phyloP scores from a whole-genome alignment of 2,113 vertebrate species.

The cat (Felis catus) region F.catus_Fca126_mat1.0 CM031417.1:141512501-141513000 shows the following conservation, averaged over 20 bases:
- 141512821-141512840: not conserved
- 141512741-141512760: not conserved
- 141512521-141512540: too few species aligned
- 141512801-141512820: not conserved
- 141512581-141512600: fast-evolving
- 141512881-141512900: not conserved
- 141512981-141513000: not conserved
- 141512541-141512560: not conserved
- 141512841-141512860: not conserved
- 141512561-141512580: too few species aligned
- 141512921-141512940: fast-evolving
- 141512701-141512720: not conserved
- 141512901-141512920: fast-evolving
- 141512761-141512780: not conserved
- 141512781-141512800: not conserved
- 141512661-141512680: not conserved
- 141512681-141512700: not conserved
- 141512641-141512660: not conserved
- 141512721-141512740: not conserved
- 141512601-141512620: not conserved
- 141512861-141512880: fast-evolving
- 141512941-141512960: fast-evolving
- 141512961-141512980: fast-evolving
- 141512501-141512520: fast-evolving
- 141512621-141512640: not conserved